Conservation (phyloP, 2,797 vertebrate species). For the Coranthus polyacanthus region DNA sequence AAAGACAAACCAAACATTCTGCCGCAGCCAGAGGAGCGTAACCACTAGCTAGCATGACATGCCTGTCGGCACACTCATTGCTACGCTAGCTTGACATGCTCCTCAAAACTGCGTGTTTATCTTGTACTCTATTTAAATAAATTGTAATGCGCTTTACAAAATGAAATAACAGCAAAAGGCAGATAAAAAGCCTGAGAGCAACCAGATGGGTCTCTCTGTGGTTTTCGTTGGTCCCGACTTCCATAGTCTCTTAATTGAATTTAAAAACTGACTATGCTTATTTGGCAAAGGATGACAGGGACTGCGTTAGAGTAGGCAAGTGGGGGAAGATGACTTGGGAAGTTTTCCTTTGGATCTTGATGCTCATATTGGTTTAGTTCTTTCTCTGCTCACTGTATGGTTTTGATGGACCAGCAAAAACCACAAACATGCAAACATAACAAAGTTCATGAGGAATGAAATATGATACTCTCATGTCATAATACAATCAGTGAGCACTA, state of each 20-base stretch:
- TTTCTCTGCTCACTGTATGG: slow-evolving; percentile 64
- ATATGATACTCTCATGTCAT: slow-evolving; percentile 76
- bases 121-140: slow-evolving; percentile 72
- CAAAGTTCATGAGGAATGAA: slow-evolving; percentile 76
- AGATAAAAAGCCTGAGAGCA: slow-evolving; percentile 75
- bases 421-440: slow-evolving; percentile 83
- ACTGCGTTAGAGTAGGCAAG: slow-evolving; percentile 41
- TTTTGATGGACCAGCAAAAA: slow-evolving; percentile 74
- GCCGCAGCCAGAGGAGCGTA: slow-evolving; percentile 59
- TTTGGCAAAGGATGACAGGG: slow-evolving; percentile 78
- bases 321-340: slow-evolving; percentile 63
- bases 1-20: slow-evolving; percentile 72
- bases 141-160: slow-evolving; percentile 72
- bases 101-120: slow-evolving; percentile 70
- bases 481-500: slow-evolving; percentile 79
- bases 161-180: slow-evolving; percentile 72
- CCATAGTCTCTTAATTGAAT: slow-evolving; percentile 73
- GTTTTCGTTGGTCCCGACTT: slow-evolving; percentile 64
- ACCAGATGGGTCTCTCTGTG: slow-evolving; percentile 65
- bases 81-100: slow-evolving; percentile 56
- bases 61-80: slow-evolving; percentile 61
- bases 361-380: slow-evolving; percentile 66
- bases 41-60: slow-evolving; percentile 65
- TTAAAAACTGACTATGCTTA: slow-evolving; percentile 74
- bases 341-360: slow-evolving; percentile 71